Evolutionary conservation across 2,888 invertebrate genomes (phyloP).

Genomic region (Drosophila pseudotakahashii): DNA sequence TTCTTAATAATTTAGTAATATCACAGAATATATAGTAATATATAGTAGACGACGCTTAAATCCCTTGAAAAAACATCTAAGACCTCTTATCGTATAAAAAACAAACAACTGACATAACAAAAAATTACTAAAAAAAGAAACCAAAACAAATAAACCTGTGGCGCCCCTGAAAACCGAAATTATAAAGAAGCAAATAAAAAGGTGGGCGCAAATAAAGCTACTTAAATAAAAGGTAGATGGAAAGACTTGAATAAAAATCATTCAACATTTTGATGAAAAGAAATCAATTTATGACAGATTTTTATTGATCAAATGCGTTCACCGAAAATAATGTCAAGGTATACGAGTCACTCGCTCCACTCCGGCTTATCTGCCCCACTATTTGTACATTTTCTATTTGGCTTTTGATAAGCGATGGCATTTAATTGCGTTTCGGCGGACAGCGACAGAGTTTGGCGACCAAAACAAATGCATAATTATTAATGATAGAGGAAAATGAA

Average conservation of each 20-base stretch:
- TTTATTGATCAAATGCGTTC: conserved; percentile 31
- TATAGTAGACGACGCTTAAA: neutral
- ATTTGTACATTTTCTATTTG: conserved; percentile 25
- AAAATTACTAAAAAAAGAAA: neutral
- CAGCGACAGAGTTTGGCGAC: conserved; percentile 8
- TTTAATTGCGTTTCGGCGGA: conserved; percentile 37
- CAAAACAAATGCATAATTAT: conserved; percentile 42
- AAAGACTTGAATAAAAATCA: conserved; percentile 20
- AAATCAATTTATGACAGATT: conserved; percentile 25
- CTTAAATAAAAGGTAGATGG: conserved; percentile 2
- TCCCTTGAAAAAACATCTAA: neutral
- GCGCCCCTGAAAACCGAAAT: conserved; percentile 10
- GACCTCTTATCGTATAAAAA: conserved; percentile 11
- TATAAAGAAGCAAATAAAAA: conserved; percentile 13
- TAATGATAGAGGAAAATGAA: conserved; percentile 23
- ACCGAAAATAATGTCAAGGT: conserved; percentile 37
- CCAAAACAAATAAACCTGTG: conserved; percentile 15
- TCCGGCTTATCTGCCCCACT: conserved; percentile 27
- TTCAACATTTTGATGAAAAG: conserved; percentile 21
- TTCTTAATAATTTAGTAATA: too few relatives aligned
- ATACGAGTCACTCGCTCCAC: conserved; percentile 9
- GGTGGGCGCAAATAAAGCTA: conserved; percentile 9
- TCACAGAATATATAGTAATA: neutral
- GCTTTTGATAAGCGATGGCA: conserved; percentile 38
- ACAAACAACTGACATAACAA: conserved; percentile 4